Evolutionary conservation across 2,113 vertebrate genomes (phyloP).

Genomic region (Aegithalos caudatus): DNA sequence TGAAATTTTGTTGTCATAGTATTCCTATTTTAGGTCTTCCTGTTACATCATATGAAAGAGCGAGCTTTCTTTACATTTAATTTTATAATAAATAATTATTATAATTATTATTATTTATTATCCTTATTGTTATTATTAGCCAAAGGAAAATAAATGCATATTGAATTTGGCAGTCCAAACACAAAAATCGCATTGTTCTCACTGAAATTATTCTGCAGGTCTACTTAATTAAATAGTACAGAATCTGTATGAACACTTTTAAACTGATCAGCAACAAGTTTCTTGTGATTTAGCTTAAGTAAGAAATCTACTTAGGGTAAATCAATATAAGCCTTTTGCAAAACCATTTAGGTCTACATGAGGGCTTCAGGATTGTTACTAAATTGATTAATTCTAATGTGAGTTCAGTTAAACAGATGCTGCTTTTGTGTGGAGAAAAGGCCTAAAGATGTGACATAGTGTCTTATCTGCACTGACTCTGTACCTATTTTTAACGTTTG

Average conservation of each 20-base stretch:
- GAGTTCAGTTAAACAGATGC: background rate
- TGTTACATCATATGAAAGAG: background rate
- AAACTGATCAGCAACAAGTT: background rate
- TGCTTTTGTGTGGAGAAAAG: background rate
- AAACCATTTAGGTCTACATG: background rate
- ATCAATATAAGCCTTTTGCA: slow-evolving; percentile 17
- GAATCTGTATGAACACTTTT: background rate
- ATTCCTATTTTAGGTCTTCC: background rate
- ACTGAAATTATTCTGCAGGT: background rate
- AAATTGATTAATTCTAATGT: slow-evolving; percentile 12
- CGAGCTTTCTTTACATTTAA: background rate
- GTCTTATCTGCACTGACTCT: background rate
- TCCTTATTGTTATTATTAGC: background rate
- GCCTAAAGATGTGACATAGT: background rate
- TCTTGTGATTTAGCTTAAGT: background rate
- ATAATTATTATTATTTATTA: background rate
- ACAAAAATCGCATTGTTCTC: background rate
- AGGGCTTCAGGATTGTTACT: background rate
- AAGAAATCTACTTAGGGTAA: background rate
- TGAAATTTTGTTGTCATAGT: background rate
- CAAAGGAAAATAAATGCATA: background rate
- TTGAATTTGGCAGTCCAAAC: background rate
- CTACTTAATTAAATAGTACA: background rate
- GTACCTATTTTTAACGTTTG: background rate
- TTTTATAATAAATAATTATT: background rate